These are phyloP conservation scores for Arothron firmamentum DNA, from an alignment of 2,113 vertebrate species.

Conservation along the genomic window DNA sequence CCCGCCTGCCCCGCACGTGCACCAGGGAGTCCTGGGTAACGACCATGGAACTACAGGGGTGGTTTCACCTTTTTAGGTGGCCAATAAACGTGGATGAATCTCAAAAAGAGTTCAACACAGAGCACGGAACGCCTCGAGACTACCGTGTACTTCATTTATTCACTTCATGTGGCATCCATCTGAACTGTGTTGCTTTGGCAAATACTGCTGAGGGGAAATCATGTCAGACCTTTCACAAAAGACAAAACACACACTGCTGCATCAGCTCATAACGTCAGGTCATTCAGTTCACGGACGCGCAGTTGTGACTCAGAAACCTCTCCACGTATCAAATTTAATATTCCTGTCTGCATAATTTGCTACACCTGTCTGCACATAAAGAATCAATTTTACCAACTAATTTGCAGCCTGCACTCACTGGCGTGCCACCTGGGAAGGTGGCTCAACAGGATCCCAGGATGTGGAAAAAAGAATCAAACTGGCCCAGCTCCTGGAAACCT, in stretches of 20 bases:
- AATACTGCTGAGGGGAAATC: background rate
- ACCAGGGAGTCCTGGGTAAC: conserved; percentile 12
- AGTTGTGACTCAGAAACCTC: background rate
- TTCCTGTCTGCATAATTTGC: no score
- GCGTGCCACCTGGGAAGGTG: conserved; percentile 21
- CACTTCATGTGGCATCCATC: background rate
- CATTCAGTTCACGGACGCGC: background rate
- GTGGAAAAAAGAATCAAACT: conserved; percentile 14
- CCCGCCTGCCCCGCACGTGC: conserved; percentile 10
- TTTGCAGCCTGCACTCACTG: no score
- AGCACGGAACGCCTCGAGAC: no score
- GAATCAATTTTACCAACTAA: no score
- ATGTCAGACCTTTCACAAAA: background rate
- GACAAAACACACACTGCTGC: background rate
- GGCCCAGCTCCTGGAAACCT: no score
- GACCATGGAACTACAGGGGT: background rate
- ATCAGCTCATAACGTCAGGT: background rate
- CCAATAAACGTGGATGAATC: background rate
- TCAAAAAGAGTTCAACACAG: no score
- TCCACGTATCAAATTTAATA: background rate
- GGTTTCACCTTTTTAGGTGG: background rate
- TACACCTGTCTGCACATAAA: no score
- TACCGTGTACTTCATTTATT: no score
- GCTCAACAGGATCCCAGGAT: conserved; percentile 25
- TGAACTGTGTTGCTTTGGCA: background rate